These are phyloP conservation scores for Choristoneura rosaceana DNA, from an alignment of 2,888 invertebrate species.

Conservation along the genomic window DNA sequence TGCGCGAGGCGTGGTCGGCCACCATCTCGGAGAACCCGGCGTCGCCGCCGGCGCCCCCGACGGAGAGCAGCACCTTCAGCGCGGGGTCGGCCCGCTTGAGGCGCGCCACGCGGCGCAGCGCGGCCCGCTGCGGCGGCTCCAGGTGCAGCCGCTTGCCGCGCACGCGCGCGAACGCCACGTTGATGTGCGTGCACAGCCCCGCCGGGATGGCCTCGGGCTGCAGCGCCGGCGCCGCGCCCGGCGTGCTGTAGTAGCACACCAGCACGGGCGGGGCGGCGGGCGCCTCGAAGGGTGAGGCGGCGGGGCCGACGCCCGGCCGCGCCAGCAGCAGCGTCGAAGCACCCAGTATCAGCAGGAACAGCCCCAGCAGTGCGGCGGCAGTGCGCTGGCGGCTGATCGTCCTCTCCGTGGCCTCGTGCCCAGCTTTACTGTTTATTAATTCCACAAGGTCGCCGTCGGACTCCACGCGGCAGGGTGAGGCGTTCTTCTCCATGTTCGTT, in stretches of 20 bases:
- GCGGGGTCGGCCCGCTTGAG: conserved; percentile 87
- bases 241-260: conserved; percentile 89
- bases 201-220: conserved; percentile 87
- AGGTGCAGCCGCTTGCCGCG: conserved; percentile 86
- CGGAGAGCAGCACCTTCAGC: conserved; percentile 91
- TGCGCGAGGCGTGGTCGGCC: conserved; percentile 88
- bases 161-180: conserved; percentile 90
- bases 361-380: conserved; percentile 6
- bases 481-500: conserved; percentile 7
- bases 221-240: conserved; percentile 62
- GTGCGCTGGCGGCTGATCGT: neutral
- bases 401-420: neutral
- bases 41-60: conserved; percentile 87
- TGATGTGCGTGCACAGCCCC: conserved; percentile 92
- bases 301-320: neutral
- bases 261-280: conserved; percentile 52
- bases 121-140: conserved; percentile 66
- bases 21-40: conserved; percentile 91
- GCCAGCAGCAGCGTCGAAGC: conserved; percentile 15
- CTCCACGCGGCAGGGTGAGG: neutral
- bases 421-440: conserved; percentile 12
- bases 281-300: neutral
- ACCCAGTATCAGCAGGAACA: conserved; percentile 20
- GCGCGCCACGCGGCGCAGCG: conserved; percentile 72
- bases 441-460: conserved; percentile 8